Evolutionary conservation across 1,140 invertebrate genomes (phyloP).

Genomic region (Bombus superbus): DNA sequence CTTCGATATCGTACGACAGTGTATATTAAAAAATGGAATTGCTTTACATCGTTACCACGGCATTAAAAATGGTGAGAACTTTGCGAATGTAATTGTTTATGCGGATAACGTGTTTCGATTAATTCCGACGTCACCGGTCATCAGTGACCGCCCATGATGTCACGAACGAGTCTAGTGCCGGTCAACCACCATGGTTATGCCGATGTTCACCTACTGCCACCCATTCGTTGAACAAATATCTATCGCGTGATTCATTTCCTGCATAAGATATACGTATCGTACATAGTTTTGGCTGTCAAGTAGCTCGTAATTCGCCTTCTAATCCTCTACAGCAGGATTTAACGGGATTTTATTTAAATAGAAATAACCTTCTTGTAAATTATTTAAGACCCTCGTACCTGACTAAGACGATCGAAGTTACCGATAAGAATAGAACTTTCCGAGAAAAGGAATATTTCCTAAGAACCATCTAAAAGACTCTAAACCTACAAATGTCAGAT

Average conservation of each 20-base stretch:
- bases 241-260: background rate
- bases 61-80: background rate
- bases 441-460: too few relatives aligned
- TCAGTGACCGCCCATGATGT: background rate
- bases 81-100: background rate
- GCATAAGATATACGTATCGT: too few relatives aligned
- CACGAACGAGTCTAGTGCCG: background rate
- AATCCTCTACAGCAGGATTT: too few relatives aligned
- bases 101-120: background rate
- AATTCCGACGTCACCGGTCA: background rate
- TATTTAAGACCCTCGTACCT: too few relatives aligned
- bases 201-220: background rate
- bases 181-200: background rate
- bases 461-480: too few relatives aligned
- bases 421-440: fast-evolving
- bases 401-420: too few relatives aligned
- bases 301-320: too few relatives aligned
- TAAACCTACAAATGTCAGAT: too few relatives aligned
- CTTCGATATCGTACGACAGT: too few relatives aligned
- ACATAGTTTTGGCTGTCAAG: too few relatives aligned
- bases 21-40: background rate
- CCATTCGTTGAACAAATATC: background rate
- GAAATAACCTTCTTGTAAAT: too few relatives aligned
- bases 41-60: background rate
- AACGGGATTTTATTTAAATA: too few relatives aligned